phyloP scores from a whole-genome alignment of 1,140 invertebrate species.

The Neodiprion lecontei region DNA sequence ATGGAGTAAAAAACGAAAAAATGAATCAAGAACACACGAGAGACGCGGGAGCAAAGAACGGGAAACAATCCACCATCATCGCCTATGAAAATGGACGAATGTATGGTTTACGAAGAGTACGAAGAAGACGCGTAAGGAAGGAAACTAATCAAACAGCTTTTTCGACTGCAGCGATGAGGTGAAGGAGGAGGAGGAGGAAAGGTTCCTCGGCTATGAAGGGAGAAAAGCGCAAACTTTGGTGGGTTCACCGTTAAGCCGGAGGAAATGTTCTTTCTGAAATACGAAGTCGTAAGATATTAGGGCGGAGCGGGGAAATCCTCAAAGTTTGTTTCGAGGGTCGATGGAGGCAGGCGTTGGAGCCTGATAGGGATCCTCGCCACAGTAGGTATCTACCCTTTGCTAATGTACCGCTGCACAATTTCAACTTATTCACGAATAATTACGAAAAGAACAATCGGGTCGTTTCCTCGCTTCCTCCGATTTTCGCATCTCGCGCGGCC shows the following conservation, averaged over 20 bases:
- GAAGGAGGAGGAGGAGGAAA: background rate
- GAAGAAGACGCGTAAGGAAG: background rate
- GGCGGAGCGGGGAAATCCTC: background rate
- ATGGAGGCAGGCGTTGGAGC: background rate
- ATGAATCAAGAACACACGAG: background rate
- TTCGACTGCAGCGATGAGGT: background rate
- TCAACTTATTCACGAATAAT: too few species aligned
- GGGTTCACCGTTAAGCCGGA: background rate
- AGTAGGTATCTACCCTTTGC: too few species aligned
- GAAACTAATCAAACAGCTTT: slow-evolving; percentile 1
- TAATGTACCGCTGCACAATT: too few species aligned
- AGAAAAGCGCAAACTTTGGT: too few species aligned
- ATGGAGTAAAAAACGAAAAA: background rate
- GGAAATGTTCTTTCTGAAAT: background rate
- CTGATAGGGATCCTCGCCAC: too few species aligned
- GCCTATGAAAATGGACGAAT: background rate
- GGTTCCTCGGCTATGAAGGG: background rate
- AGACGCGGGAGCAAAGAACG: background rate
- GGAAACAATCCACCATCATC: background rate
- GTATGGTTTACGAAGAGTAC: too few species aligned
- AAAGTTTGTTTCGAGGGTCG: background rate
- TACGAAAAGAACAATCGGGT: too few species aligned
- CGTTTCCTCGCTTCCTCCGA: too few species aligned
- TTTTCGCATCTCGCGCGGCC: too few species aligned
- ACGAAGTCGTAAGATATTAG: background rate